Evolutionary conservation across 2,888 invertebrate species (phyloP).

Genomic region (Cephus runcator): DNA sequence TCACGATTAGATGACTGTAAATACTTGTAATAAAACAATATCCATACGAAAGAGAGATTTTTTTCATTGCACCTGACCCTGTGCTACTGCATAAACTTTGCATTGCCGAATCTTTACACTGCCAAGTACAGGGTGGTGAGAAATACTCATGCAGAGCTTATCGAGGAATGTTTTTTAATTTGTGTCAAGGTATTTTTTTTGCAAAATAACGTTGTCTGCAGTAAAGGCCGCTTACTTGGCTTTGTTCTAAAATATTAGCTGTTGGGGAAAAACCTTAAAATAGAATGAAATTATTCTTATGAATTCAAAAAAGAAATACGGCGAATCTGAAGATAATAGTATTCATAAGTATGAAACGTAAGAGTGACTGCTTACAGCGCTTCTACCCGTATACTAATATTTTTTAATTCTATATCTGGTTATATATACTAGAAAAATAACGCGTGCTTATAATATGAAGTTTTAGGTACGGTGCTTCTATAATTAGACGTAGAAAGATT

Average conservation of each 20-base stretch:
- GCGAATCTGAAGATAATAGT: background rate
- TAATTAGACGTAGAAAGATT: background rate
- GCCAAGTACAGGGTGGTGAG: background rate
- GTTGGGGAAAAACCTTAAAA: too few species aligned
- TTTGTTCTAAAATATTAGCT: too few species aligned
- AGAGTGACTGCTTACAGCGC: background rate
- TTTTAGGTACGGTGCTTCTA: background rate
- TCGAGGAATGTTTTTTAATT: background rate
- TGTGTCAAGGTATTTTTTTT: background rate
- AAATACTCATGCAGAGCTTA: background rate
- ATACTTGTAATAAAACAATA: background rate
- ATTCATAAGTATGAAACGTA: background rate
- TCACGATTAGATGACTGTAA: background rate
- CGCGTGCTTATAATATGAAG: background rate
- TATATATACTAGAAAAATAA: background rate
- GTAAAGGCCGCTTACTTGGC: too few species aligned
- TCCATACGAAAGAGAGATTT: background rate
- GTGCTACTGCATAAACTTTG: background rate
- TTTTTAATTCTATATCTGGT: background rate
- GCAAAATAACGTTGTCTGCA: background rate
- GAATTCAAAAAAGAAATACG: background rate
- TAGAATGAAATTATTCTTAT: background rate
- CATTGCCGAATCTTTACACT: background rate
- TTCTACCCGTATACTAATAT: background rate
- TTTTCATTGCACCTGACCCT: background rate